A percentile compares a stretch with the other conserved stretches of the same genome.
These are phyloP conservation scores for Hoplostethus atlanticus DNA, from an alignment of 2,797 vertebrate species.

Conservation along the genomic window DNA sequence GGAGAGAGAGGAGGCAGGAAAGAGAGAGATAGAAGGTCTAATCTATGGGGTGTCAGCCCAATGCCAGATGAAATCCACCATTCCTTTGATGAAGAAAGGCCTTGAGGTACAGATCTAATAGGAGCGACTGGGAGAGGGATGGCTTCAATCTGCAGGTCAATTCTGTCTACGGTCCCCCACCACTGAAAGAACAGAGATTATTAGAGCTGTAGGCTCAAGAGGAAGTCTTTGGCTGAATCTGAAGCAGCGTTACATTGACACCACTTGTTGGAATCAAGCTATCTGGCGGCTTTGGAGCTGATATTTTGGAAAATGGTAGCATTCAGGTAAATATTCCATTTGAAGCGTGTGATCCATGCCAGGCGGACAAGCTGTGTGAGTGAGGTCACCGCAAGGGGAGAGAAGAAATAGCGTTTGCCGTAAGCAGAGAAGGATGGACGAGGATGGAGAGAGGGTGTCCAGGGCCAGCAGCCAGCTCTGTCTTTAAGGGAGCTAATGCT, in stretches of 20 bases:
- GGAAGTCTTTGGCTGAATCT: conserved; percentile 19
- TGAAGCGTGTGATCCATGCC: conserved; percentile 24
- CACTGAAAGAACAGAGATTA: conserved; percentile 50
- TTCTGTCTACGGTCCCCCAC: conserved; percentile 50
- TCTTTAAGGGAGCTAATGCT: conserved; percentile 65
- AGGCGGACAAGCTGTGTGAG: neutral
- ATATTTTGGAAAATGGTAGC: neutral
- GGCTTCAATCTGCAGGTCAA: conserved; percentile 74
- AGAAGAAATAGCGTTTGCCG: neutral
- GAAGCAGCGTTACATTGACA: neutral
- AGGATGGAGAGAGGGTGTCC: conserved; percentile 43
- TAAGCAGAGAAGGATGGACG: conserved; percentile 18
- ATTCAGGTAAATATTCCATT: conserved; percentile 10
- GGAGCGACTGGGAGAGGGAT: conserved; percentile 69
- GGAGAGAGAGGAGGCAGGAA: conserved; percentile 38
- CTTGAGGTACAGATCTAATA: conserved; percentile 70
- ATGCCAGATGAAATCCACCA: conserved; percentile 74
- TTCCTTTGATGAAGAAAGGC: conserved; percentile 69
- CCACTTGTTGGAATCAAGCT: neutral
- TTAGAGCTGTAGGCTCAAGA: conserved; percentile 45
- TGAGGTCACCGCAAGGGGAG: conserved; percentile 34
- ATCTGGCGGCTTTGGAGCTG: neutral
- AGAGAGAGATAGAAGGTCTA: conserved; percentile 59
- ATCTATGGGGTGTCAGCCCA: conserved; percentile 74
- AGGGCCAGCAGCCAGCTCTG: conserved; percentile 34